phyloP scores from a whole-genome alignment of 1,140 invertebrate genomes.

The Micrasema minimum region DNA sequence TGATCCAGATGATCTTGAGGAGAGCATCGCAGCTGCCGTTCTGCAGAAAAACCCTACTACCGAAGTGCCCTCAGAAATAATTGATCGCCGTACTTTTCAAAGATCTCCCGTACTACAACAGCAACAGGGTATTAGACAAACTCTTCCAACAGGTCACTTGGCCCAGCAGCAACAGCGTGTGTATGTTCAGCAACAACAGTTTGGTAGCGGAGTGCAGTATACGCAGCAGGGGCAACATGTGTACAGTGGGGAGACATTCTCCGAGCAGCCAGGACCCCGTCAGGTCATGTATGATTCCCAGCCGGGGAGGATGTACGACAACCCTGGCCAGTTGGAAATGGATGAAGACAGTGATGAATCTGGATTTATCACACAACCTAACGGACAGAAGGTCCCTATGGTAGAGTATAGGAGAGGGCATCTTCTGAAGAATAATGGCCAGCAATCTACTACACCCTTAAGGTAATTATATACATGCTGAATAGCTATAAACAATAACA shows the following conservation, averaged over 20 bases:
- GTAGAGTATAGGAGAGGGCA: constrained; percentile 62
- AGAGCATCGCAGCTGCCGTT: constrained; percentile 65
- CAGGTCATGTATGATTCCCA: constrained; percentile 45
- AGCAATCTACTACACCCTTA: constrained; percentile 28
- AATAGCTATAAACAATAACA: not conserved
- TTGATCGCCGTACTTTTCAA: constrained; percentile 48
- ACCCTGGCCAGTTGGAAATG: constrained; percentile 4
- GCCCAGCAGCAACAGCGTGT: constrained; percentile 50
- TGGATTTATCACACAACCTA: constrained; percentile 59
- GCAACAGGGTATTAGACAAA: constrained; percentile 52
- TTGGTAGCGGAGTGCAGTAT: constrained; percentile 56
- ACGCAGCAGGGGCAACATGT: constrained; percentile 41
- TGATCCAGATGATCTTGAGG: constrained; percentile 65
- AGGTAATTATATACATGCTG: constrained; percentile 8
- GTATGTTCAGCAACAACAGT: constrained; percentile 56
- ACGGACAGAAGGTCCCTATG: constrained; percentile 61
- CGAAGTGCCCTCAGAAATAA: constrained; percentile 38
- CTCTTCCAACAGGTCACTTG: constrained; percentile 8
- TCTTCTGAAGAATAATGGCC: constrained; percentile 49
- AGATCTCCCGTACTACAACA: constrained; percentile 56
- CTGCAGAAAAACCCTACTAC: constrained; percentile 60
- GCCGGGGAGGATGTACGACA: constrained; percentile 18
- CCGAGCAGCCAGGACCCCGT: constrained; percentile 45
- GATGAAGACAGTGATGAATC: constrained; percentile 58
- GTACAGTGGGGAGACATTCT: constrained; percentile 42